Evolutionary conservation across 2,797 vertebrate species (phyloP).

Genomic region (Mionectes olivaceus): DNA sequence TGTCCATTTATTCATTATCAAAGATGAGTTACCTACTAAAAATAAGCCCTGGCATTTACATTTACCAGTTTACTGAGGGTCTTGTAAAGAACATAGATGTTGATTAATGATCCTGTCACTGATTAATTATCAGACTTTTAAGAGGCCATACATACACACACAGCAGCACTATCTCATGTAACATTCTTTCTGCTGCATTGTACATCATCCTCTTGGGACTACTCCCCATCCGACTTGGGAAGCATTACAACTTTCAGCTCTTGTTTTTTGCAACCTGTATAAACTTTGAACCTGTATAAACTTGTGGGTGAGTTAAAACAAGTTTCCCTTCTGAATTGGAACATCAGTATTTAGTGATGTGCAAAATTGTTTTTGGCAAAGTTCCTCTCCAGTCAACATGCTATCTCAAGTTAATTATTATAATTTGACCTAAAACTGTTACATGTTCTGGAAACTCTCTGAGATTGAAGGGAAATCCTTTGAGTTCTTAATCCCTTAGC

Average conservation of each 20-base stretch:
- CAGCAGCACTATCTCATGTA: not conserved
- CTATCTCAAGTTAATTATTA: conserved; percentile 62
- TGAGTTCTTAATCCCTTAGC: conserved; percentile 59
- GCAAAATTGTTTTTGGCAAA: conserved; percentile 53
- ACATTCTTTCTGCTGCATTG: not conserved
- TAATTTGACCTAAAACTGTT: conserved; percentile 60
- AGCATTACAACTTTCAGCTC: not conserved
- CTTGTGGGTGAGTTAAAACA: conserved; percentile 52
- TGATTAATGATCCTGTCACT: not conserved
- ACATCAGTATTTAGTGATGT: conserved; percentile 27
- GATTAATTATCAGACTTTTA: conserved; percentile 28
- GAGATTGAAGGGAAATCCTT: conserved; percentile 37
- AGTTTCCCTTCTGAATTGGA: conserved; percentile 43
- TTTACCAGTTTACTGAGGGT: conserved; percentile 5
- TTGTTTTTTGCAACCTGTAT: conserved; percentile 36
- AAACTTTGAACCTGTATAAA: conserved; percentile 64
- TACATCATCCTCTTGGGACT: not conserved
- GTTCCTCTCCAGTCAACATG: conserved; percentile 25
- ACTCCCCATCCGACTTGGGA: conserved; percentile 10
- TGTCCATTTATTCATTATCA: not conserved
- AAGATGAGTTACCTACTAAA: not conserved
- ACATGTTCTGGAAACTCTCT: conserved; percentile 43
- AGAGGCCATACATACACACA: not conserved
- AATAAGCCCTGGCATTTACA: not conserved
- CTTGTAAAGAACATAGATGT: not conserved